phyloP scores from a whole-genome alignment of 2,888 invertebrate genomes.

The Lagria hirta region DNA sequence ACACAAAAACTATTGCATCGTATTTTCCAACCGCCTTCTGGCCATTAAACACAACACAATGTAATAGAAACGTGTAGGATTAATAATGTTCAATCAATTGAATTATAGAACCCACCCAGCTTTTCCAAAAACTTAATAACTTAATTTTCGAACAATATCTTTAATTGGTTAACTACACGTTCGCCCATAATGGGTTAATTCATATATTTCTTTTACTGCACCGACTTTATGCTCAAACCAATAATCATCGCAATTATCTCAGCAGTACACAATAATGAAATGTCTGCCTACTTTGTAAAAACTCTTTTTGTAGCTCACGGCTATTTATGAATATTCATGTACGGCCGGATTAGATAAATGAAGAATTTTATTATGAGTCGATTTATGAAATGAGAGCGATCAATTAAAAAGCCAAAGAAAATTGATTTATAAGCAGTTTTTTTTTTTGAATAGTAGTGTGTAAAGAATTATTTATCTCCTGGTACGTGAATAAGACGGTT shows the following conservation, averaged over 20 bases:
- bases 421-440: conserved; percentile 15
- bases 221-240: background rate
- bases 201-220: conserved; percentile 5
- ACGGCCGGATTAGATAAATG: conserved; percentile 21
- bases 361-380: conserved; percentile 18
- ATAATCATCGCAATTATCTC: conserved; percentile 14
- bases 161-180: too few relatives aligned
- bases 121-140: too few relatives aligned
- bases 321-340: conserved; percentile 22
- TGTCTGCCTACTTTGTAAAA: conserved; percentile 6
- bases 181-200: conserved; percentile 17
- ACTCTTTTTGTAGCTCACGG: too few relatives aligned
- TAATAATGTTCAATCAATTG: too few relatives aligned
- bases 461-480: conserved; percentile 9
- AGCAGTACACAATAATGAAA: conserved; percentile 14
- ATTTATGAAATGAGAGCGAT: conserved; percentile 16
- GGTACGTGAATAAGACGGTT: conserved; percentile 10
- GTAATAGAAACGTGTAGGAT: too few relatives aligned
- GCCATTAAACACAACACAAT: too few relatives aligned
- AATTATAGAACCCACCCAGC: too few relatives aligned
- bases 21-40: too few relatives aligned
- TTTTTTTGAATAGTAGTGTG: background rate
- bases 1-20: too few relatives aligned
- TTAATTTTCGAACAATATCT: background rate
- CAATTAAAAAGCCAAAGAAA: conserved; percentile 12